Percentiles rank a stretch among this genome's conserved stretches.
Conservation (phyloP, 2,797 vertebrate species). For the Microchirus variegatus region DNA sequence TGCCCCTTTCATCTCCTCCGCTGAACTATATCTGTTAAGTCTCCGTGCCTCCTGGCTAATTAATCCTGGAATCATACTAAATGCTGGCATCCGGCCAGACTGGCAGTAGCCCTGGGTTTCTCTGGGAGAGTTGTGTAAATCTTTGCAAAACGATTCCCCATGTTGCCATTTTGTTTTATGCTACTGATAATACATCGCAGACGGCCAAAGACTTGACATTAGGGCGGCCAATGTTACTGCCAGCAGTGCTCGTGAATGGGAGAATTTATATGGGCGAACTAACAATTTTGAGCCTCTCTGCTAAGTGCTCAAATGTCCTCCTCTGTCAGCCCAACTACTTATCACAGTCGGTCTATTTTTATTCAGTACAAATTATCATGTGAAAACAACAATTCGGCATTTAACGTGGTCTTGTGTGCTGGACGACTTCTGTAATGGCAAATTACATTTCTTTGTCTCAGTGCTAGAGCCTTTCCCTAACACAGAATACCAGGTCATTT, state of each 20-base stretch:
- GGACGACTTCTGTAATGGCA: no score
- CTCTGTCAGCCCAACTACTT: no score
- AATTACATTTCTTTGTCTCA: no score
- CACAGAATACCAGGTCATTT: no score
- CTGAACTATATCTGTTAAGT: slow-evolving; percentile 28
- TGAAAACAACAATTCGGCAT: neutral
- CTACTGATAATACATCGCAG: slow-evolving; percentile 8
- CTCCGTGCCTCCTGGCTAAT: slow-evolving; percentile 27
- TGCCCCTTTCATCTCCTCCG: slow-evolving; percentile 50
- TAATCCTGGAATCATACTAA: slow-evolving; percentile 46
- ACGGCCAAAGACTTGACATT: neutral
- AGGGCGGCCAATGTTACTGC: neutral
- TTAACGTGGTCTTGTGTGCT: no score
- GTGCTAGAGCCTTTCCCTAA: no score
- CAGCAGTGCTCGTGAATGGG: neutral
- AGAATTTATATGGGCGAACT: neutral
- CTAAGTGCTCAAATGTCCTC: no score
- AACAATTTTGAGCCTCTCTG: no score
- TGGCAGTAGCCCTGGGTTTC: slow-evolving; percentile 1
- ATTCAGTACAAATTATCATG: neutral
- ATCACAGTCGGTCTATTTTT: neutral
- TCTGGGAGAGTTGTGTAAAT: slow-evolving; percentile 6
- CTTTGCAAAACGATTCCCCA: neutral
- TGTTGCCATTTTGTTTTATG: neutral
- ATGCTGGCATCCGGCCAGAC: slow-evolving; percentile 25